Conservation (phyloP, 2,113 vertebrate species). For the Murina feae region DNA sequence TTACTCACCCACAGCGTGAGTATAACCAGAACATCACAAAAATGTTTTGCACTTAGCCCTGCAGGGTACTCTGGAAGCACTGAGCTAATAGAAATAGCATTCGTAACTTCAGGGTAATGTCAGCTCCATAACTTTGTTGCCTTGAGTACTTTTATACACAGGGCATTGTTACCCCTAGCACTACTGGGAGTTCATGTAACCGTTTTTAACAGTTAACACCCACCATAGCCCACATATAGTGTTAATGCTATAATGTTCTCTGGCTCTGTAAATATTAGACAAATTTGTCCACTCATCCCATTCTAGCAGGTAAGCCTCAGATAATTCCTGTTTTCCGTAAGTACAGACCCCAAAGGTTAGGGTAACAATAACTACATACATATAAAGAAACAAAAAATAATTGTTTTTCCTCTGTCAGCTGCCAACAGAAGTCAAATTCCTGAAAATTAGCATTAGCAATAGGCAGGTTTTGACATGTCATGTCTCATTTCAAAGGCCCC, state of each 20-base stretch:
- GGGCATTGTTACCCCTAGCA: neutral
- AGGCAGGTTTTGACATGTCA: conserved; percentile 52
- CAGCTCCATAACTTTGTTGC: neutral
- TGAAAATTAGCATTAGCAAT: conserved; percentile 57
- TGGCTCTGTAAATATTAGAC: neutral
- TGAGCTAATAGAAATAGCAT: neutral
- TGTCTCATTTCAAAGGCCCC: conserved; percentile 55
- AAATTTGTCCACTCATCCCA: neutral
- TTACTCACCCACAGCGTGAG: fast-evolving
- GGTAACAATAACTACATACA: neutral
- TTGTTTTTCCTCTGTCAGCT: conserved; percentile 30
- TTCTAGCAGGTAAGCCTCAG: neutral
- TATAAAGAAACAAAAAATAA: neutral
- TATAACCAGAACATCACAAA: neutral
- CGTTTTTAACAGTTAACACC: neutral
- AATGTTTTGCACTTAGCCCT: neutral
- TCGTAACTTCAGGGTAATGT: neutral
- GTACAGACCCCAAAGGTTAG: neutral
- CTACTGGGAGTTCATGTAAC: neutral
- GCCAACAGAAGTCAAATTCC: conserved; percentile 63
- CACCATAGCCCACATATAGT: neutral
- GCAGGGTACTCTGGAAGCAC: neutral
- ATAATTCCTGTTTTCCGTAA: neutral
- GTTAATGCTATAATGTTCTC: neutral
- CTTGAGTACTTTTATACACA: neutral